A percentile compares a stretch with the other conserved stretches of the same genome.
Conservation (phyloP, 2,888 invertebrate species). For the Luffia ferchaultella region DNA sequence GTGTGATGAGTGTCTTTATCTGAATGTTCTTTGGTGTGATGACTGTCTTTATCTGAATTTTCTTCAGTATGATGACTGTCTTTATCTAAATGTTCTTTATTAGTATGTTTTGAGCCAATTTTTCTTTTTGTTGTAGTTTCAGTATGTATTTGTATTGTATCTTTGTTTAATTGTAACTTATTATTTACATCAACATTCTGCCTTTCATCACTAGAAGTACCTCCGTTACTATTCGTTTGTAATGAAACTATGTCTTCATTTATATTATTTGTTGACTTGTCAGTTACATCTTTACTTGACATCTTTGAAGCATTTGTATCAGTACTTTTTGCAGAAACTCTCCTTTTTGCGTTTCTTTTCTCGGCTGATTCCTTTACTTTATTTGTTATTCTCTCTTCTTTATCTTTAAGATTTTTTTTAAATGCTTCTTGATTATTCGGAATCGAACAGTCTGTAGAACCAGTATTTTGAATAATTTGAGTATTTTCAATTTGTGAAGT, state of each 20-base stretch:
- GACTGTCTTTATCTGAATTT: no score
- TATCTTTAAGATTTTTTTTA: slow-evolving; percentile 4
- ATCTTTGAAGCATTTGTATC: no score
- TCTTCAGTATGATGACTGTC: no score
- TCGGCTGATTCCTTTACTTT: slow-evolving; percentile 6
- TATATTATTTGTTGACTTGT: no score
- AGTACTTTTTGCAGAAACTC: no score
- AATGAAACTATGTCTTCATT: no score
- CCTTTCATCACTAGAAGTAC: not conserved
- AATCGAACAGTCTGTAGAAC: slow-evolving; percentile 32
- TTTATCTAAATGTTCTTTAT: no score
- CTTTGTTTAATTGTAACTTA: not conserved
- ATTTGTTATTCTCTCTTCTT: slow-evolving; percentile 12
- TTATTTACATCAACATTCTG: not conserved
- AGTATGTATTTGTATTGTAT: not conserved
- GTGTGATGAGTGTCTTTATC: no score
- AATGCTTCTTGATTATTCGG: slow-evolving; percentile 52
- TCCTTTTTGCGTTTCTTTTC: slow-evolving; percentile 9
- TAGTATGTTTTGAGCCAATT: not conserved
- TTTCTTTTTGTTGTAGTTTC: slow-evolving; percentile 1
- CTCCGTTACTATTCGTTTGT: slow-evolving; percentile 9
- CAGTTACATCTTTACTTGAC: no score
- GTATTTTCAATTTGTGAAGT: not conserved
- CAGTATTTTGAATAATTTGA: slow-evolving; percentile 15
- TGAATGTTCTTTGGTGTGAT: no score